phyloP scores from a whole-genome alignment of 2,888 invertebrate genomes.

The Agrochola circellaris region DNA sequence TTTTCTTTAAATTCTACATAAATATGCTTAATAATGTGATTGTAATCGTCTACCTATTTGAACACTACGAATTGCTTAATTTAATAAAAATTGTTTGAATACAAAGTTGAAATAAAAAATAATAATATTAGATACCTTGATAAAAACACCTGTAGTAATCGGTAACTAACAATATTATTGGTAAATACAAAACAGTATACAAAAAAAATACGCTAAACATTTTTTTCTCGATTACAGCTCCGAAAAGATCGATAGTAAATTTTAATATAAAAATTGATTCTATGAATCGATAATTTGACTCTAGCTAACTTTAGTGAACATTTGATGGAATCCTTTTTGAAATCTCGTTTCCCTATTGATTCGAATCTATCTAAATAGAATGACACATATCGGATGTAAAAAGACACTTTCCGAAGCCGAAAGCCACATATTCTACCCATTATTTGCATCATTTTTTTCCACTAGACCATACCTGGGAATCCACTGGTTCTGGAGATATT shows the following conservation, averaged over 20 bases:
- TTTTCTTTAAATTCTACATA: background rate
- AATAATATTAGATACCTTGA: background rate
- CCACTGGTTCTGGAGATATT: too few relatives aligned
- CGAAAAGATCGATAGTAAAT: background rate
- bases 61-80: background rate
- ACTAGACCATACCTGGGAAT: too few relatives aligned
- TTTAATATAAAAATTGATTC: slow-evolving; percentile 9
- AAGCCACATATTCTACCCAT: too few relatives aligned
- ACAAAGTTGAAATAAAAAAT: background rate
- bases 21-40: slow-evolving; percentile 9
- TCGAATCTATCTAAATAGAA: background rate
- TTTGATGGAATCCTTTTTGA: background rate
- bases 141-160: slow-evolving; percentile 7
- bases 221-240: slow-evolving; percentile 18
- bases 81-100: slow-evolving; percentile 7
- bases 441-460: too few relatives aligned
- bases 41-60: background rate
- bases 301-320: slow-evolving; percentile 12
- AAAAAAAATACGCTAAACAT: background rate
- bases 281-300: slow-evolving; percentile 12
- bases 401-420: too few relatives aligned
- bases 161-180: slow-evolving; percentile 22
- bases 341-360: background rate
- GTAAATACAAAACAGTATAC: slow-evolving; percentile 10
- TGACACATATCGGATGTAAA: too few relatives aligned